Evolutionary conservation across 2,888 invertebrate genomes (phyloP), one percentile per base, ranked within the genome.

Genomic region (Philereme vetulata): DNA sequence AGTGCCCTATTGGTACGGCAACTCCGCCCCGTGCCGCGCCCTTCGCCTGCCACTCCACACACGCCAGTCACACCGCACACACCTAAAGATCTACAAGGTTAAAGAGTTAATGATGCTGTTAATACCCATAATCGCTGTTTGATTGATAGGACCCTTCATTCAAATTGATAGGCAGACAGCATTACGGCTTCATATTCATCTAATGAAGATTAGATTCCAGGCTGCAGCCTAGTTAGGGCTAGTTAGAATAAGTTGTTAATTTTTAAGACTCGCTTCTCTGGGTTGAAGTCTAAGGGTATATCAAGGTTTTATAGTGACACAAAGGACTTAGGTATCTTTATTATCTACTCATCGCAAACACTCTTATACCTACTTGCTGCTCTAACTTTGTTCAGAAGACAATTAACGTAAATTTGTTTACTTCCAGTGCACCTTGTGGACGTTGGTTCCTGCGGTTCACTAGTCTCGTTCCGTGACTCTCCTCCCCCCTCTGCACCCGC

Each of bases 1-100:
- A 95, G 95, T 69, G 93, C 95, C 6, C 90, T 96, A 70, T 86
- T 96, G 65, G 94, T 95, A 61, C 94, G 95, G 59, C 94, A 95
- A 77, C 84, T 95, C 66, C 88, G 93, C 8, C 93, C 93, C 11
- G 85, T 82, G 74, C 90, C 86, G 10, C 85, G 93, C 5, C 93
- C 93, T 9, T 93, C 93, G 64, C 92, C 93, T 38, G 92, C 93
- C 72, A 92, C 93, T 36, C 92, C 89, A 34, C 88, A 85, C 74
- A 89, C 88, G 34, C 91, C 86, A 0, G 62, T 71, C 56, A 76
- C 78, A 3, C 81, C 81, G 1, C 76, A 74, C 46, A 71, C 81
- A 4, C 80, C 81, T 10, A 72, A 72, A 43, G 76, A 76, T 7
- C 65, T 81, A 8, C 81, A 81, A 77, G 80, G 80, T 81, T 64